phyloP scores from a whole-genome alignment of 2,113 vertebrate species.

The Myocastor coypus region DNA sequence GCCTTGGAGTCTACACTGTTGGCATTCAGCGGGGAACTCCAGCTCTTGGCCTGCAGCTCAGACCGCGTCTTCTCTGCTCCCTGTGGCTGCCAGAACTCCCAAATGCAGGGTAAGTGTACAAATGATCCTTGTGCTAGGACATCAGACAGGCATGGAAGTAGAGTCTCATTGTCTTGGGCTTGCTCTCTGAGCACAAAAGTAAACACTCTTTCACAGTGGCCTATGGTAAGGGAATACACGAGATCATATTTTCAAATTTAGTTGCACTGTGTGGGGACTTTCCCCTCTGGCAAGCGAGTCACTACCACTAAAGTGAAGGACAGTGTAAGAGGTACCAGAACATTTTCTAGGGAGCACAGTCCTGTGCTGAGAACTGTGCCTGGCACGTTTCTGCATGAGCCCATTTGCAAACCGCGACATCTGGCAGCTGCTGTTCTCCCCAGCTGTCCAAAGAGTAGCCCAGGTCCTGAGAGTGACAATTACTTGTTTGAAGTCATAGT shows the following conservation, averaged over 20 bases:
- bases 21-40: neutral
- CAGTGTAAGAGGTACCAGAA: neutral
- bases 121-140: neutral
- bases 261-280: neutral
- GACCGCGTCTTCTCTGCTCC: neutral
- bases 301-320: constrained; percentile 2
- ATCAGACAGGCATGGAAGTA: neutral
- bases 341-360: neutral
- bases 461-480: neutral
- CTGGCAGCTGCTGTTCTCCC: neutral
- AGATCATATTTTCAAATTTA: constrained; percentile 34
- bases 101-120: neutral
- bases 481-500: neutral
- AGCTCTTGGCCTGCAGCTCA: neutral
- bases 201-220: neutral
- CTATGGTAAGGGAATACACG: neutral
- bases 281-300: neutral
- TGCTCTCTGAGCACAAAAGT: neutral
- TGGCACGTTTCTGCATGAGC: neutral
- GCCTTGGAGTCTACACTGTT: neutral
- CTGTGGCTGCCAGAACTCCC: neutral
- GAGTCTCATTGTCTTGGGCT: neutral
- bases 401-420: neutral
- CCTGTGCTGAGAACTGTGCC: neutral
- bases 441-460: neutral